Evolutionary conservation across 1,140 invertebrate genomes (phyloP).

Genomic region (Drosophila pandora): DNA sequence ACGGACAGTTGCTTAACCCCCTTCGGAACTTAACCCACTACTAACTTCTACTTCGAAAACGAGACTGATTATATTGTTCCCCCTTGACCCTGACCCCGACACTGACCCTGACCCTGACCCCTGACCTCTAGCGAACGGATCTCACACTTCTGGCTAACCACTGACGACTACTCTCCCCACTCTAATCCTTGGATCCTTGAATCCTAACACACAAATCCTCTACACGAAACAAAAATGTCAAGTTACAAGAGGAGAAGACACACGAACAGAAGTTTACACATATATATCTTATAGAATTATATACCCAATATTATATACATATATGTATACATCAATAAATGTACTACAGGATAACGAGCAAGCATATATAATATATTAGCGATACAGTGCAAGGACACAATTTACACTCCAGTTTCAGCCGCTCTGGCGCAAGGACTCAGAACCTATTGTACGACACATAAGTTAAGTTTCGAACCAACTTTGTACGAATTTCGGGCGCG

Average conservation of each 20-base stretch:
- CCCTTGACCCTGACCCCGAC: neutral
- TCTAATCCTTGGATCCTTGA: no score
- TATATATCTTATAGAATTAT: constrained; percentile 31
- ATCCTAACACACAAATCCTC: neutral
- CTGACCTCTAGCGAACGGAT: neutral
- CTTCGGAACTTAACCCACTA: constrained; percentile 11
- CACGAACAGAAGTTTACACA: constrained; percentile 14
- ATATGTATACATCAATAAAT: constrained; percentile 10
- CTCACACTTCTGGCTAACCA: neutral
- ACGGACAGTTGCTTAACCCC: neutral
- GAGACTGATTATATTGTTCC: constrained; percentile 28
- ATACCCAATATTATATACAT: constrained; percentile 34
- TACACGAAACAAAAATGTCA: neutral
- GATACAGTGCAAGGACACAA: constrained; percentile 2
- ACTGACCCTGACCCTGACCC: neutral
- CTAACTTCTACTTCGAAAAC: constrained; percentile 31
- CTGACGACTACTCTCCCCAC: neutral
- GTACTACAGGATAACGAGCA: constrained; percentile 1
- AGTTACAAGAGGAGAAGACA: neutral
- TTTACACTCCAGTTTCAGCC: constrained; percentile 1
- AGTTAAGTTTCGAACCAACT: constrained; percentile 14
- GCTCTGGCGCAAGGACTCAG: neutral
- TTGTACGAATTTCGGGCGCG: constrained; percentile 32
- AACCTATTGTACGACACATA: neutral
- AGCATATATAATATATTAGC: constrained; percentile 4